Base-by-base conservation (phyloP, 2,113 vertebrate species). In the Daboia siamensis region DNA sequence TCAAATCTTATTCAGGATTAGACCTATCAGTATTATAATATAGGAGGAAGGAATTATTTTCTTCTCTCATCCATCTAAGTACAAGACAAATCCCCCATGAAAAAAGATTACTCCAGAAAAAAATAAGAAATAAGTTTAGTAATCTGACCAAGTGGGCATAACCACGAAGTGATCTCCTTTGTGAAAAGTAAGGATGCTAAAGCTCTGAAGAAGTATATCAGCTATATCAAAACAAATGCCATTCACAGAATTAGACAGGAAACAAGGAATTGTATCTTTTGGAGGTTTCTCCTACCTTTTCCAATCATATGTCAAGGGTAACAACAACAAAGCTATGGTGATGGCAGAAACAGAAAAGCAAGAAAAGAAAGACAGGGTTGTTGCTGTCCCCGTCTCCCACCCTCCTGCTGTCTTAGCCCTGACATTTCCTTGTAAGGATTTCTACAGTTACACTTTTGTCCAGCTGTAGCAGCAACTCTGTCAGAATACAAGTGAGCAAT, bases 401-500 rank as follows among this genome's bases (percentile, higher is more conserved):
- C 23, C 88, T 56, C n/a, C 74, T 80, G 74, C 86, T n/a, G 15
- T 6, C 13, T 86, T 74, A 46, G 86, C 0, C 0, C 92, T 33
- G 0, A 0, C n/a, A 80, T 23, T 87, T 59, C 61, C 12, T 56
- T 13, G 1, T 7, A 85, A 54, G 29, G n/a, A 12, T 15, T 64
- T 17, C 86, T 44, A 80, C 85, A 94, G 84, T 86, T 93, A 24
- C n/a, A 51, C 52, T 87, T 87, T 92, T 80, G 1, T 84, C 2
- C n/a, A 74, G 93, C 90, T 93, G 51, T 7, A 4, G 74, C 90
- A 94, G 39, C 39, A 24, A 90, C 89, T 88, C 89, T 20, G 55
- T 5, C 12, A 59, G 80, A 80, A 48, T 12, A 9, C 52, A 24
- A 1, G 12, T 89, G 54, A 90, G 39, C 57, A 5, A 46, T 90